These are phyloP conservation scores for Nemopilema nomurai DNA, from an alignment of 30 jellyfish, hydroid and myxozoan species.

Conservation along the genomic window DNA sequence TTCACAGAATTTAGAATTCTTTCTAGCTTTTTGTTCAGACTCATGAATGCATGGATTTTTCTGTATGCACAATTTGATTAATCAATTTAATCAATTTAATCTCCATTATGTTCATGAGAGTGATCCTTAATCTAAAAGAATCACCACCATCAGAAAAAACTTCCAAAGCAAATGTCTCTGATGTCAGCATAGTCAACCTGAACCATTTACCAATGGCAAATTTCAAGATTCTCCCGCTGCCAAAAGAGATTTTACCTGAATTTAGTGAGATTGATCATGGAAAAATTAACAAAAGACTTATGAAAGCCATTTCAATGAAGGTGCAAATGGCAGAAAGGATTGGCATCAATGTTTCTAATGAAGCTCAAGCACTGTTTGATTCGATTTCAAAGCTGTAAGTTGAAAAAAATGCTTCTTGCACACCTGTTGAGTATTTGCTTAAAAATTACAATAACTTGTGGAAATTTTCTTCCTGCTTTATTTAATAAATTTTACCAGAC, in stretches of 20 bases:
- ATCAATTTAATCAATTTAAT: too few species aligned
- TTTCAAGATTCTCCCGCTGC: constrained; percentile 23
- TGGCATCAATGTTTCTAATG: constrained; percentile 60
- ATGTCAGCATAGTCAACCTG: constrained; percentile 42
- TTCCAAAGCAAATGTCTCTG: constrained; percentile 22
- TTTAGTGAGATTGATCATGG: constrained; percentile 37
- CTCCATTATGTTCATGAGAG: too few species aligned
- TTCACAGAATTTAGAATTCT: too few species aligned
- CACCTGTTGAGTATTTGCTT: neutral
- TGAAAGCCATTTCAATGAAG: constrained; percentile 24
- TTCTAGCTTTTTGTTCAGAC: too few species aligned
- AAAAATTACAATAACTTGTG: neutral
- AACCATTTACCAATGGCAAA: constrained; percentile 30
- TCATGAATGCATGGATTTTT: too few species aligned
- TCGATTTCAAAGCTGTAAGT: constrained; percentile 38
- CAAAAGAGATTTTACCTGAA: constrained; percentile 13
- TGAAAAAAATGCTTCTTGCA: neutral
- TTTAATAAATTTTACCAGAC: too few species aligned
- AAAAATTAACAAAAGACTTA: constrained; percentile 21
- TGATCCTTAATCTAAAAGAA: constrained; percentile 46
- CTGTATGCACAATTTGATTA: too few species aligned
- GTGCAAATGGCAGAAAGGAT: constrained; percentile 21
- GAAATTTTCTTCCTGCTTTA: too few species aligned
- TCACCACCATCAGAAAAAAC: constrained; percentile 5
- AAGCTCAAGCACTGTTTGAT: constrained; percentile 65